Evolutionary conservation across 2,797 vertebrate species (phyloP).

Genomic region (Gymnoscopelus braueri): DNA sequence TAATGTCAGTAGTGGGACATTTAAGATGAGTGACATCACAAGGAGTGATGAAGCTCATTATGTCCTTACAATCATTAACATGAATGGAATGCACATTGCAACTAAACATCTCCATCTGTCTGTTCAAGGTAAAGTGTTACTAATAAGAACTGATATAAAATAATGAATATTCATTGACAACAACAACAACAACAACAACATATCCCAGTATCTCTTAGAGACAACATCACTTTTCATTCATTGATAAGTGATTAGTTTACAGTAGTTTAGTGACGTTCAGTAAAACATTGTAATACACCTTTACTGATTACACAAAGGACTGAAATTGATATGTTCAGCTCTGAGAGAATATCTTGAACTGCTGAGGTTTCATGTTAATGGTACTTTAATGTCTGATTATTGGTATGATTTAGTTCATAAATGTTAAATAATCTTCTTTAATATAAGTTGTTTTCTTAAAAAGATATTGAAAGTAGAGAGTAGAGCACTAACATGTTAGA

Average conservation of each 20-base stretch:
- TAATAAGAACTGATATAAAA: background rate
- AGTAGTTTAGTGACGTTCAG: too few species aligned
- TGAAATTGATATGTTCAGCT: too few species aligned
- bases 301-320: too few species aligned
- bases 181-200: background rate
- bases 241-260: too few species aligned
- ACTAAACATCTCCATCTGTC: conserved; percentile 14
- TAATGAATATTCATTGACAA: background rate
- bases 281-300: too few species aligned
- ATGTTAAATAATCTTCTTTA: too few species aligned
- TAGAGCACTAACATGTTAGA: too few species aligned
- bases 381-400: background rate
- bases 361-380: background rate
- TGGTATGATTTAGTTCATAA: background rate
- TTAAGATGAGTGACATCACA: conserved; percentile 40
- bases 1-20: conserved; percentile 29
- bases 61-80: rapidly evolving
- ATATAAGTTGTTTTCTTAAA: too few species aligned
- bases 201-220: background rate
- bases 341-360: background rate
- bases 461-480: too few species aligned
- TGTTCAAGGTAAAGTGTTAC: conserved; percentile 57
- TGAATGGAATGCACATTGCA: rapidly evolving
- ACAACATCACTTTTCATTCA: background rate
- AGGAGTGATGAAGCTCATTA: conserved; percentile 38